Evolutionary conservation across 2,888 invertebrate species (phyloP).

Genomic region (Campoplex nolae): DNA sequence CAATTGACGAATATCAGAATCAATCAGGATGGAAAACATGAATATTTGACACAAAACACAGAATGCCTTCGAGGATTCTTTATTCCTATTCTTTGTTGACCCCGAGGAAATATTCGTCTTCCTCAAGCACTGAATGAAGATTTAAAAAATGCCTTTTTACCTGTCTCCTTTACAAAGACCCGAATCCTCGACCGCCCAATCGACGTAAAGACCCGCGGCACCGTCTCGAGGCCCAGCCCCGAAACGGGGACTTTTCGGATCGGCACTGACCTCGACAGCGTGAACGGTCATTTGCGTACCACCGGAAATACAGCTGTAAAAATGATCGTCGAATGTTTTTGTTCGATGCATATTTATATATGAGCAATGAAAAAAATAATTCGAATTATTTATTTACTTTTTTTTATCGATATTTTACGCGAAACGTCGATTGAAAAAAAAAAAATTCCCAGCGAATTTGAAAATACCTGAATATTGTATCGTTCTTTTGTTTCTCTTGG

Average conservation of each 20-base stretch:
- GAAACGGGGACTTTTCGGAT: constrained; percentile 90
- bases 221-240: constrained; percentile 90
- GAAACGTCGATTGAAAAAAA: neutral
- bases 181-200: constrained; percentile 93
- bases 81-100: too few relatives aligned
- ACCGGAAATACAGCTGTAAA: constrained; percentile 83
- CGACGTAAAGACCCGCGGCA: constrained; percentile 89
- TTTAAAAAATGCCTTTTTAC: constrained; percentile 80
- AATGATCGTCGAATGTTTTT: neutral
- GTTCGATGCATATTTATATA: neutral
- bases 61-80: too few relatives aligned
- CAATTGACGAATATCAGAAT: too few relatives aligned
- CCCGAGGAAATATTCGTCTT: too few relatives aligned
- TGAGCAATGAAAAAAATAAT: neutral
- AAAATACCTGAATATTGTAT: constrained; percentile 87
- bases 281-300: constrained; percentile 87
- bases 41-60: too few relatives aligned
- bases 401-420: neutral
- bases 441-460: neutral
- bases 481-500: constrained; percentile 85
- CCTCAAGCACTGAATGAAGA: neutral
- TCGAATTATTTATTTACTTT: neutral
- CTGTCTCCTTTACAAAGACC: constrained; percentile 91
- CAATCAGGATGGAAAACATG: too few relatives aligned
- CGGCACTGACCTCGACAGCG: constrained; percentile 89